A percentile compares a stretch with the other conserved stretches of the same genome.
Conservation (phyloP, 2,888 invertebrate genomes). For the Spodoptera exigua region DNA sequence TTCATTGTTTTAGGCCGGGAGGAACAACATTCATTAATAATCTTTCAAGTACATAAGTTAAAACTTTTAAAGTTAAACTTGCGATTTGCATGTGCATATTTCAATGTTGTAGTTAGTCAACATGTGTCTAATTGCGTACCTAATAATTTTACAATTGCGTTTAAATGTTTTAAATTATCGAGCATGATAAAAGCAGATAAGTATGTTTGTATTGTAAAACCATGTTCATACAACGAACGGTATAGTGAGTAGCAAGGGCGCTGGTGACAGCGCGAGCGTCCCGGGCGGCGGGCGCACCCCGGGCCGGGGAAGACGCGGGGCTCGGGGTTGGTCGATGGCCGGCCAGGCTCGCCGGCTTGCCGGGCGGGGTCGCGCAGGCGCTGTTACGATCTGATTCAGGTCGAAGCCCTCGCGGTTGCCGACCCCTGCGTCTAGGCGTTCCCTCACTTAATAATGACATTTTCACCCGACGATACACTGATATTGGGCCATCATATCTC, state of each 20-base stretch:
- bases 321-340: constrained; percentile 60
- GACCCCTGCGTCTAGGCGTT: constrained; percentile 81
- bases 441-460: constrained; percentile 68
- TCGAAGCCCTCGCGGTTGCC: constrained; percentile 86
- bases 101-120: too few relatives aligned
- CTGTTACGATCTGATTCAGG: constrained; percentile 69
- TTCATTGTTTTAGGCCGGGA: too few relatives aligned
- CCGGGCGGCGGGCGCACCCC: constrained; percentile 19
- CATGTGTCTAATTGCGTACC: too few relatives aligned
- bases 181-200: constrained; percentile 11
- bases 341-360: constrained; percentile 62
- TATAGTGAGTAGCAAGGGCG: constrained; percentile 31
- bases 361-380: constrained; percentile 84
- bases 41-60: too few relatives aligned
- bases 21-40: too few relatives aligned
- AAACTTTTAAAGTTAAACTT: too few relatives aligned
- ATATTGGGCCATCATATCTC: constrained; percentile 32
- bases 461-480: constrained; percentile 58
- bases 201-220: constrained; percentile 27
- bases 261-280: constrained; percentile 22
- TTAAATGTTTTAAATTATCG: background rate
- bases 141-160: too few relatives aligned
- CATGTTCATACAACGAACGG: constrained; percentile 34
- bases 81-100: too few relatives aligned
- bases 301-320: constrained; percentile 44